Evolutionary conservation across 2,797 vertebrate species (phyloP), one percentile per base, ranked within the genome.

Genomic region (Ctenochaetus hawaiiensis): DNA sequence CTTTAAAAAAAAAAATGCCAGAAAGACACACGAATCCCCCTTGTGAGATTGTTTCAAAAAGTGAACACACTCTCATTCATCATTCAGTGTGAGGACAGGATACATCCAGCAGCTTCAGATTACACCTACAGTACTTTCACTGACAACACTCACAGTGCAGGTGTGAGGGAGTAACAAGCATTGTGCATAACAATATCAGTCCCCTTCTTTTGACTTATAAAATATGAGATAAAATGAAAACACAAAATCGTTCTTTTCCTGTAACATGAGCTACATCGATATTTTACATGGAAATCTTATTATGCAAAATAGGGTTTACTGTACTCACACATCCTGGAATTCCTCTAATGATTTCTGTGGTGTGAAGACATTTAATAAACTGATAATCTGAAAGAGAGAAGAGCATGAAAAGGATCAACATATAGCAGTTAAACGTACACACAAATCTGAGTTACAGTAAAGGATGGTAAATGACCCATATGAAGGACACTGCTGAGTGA

Each of bases 331-430:
- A 94, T 99, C 98, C 91, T 99, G 98, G 87, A 99, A 99, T 80
- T 99, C 98, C 91, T 99, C 98, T 96, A 99, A 96, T 82, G 98
- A 98, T 95, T 99, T 99, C 94, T 99, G 98, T 90, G 97, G 97
- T 74, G 98, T 99, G 96, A 99, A 99, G 92, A 99, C 98, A 90
- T 99, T 99, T 98, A 99, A 97, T 97, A 99, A 97, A 96, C 97
- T 99, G 96, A 99, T 99, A 94, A 99, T 99, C 98, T 99, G 95
- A 76, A 97, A 96, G 79, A 95, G 44, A 94, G 72, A 62, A 83
- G 12, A 79, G 22, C 22, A 37, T 0, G 8, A 9, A 68, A 17
- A 56, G 14, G 45, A 39, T 86, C 49, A 84, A 43, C 37, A 39
- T 39, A 23, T 6, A 43, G 57, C 14, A 14, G 17, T 61, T 34